Evolutionary conservation across 2,797 vertebrate genomes (phyloP).

Genomic region (Rhabdophis nuchalis): DNA sequence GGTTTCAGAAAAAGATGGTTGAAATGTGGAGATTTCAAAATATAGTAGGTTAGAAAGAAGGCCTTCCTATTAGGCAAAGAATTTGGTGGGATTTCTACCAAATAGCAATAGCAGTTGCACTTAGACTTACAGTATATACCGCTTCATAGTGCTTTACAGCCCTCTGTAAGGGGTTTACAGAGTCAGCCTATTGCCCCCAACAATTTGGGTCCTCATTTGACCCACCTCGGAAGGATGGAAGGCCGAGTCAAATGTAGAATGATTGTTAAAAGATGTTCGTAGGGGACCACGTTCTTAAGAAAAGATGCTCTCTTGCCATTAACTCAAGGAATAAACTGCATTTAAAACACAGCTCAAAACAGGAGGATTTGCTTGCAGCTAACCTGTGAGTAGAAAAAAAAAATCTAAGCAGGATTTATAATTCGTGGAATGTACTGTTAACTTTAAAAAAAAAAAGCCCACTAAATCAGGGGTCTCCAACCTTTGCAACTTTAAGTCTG

Average conservation of each 20-base stretch:
- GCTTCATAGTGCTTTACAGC: no score
- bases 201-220: no score
- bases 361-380: not conserved
- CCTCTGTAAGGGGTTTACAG: no score
- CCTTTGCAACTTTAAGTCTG: no score
- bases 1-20: not conserved
- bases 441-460: not conserved
- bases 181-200: no score
- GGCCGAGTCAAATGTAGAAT: not conserved
- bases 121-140: no score
- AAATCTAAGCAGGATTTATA: not conserved
- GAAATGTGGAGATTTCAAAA: not conserved
- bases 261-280: not conserved
- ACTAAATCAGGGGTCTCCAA: no score
- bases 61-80: not conserved
- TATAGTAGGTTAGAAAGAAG: not conserved
- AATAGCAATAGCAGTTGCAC: no score
- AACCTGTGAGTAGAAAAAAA: not conserved
- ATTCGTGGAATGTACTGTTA: not conserved
- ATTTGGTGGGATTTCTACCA: not conserved
- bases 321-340: not conserved
- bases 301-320: not conserved
- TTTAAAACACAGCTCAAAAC: not conserved
- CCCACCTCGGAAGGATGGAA: no score
- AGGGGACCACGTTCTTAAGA: not conserved